These are phyloP conservation scores for Dicranocentrus wangi DNA, from an alignment of 2,888 invertebrate species.

Conservation along the genomic window DNA sequence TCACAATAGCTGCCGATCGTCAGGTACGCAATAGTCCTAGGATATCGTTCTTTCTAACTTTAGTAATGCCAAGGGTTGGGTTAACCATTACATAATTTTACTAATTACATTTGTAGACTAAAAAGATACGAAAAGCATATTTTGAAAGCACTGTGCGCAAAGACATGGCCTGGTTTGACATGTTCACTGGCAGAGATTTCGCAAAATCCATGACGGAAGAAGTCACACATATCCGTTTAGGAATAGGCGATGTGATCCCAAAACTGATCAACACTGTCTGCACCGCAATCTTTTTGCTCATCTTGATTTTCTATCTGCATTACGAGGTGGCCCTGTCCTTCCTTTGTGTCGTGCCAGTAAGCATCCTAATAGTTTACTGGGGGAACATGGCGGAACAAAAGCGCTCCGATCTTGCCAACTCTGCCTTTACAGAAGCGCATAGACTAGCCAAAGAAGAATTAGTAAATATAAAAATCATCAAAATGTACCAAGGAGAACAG, in stretches of 20 bases:
- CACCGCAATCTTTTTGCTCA: slow-evolving; percentile 18
- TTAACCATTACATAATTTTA: neutral
- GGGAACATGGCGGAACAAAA: slow-evolving; percentile 41
- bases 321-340: slow-evolving; percentile 19
- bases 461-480: slow-evolving; percentile 62
- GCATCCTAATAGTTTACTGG: slow-evolving; percentile 14
- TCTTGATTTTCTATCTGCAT: slow-evolving; percentile 20
- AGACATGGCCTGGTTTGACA: slow-evolving; percentile 68
- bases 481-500: slow-evolving; percentile 62
- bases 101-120: slow-evolving; percentile 35
- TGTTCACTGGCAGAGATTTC: slow-evolving; percentile 57
- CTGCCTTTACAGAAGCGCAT: slow-evolving; percentile 25
- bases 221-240: slow-evolving; percentile 58
- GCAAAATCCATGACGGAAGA: slow-evolving; percentile 60
- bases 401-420: slow-evolving; percentile 1
- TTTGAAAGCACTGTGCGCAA: slow-evolving; percentile 61
- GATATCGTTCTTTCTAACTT: neutral
- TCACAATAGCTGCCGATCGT: slow-evolving; percentile 56
- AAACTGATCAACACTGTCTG: slow-evolving; percentile 31
- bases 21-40: neutral
- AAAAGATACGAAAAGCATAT: slow-evolving; percentile 45
- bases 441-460: slow-evolving; percentile 55
- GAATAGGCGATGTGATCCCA: slow-evolving; percentile 64
- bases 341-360: slow-evolving; percentile 42
- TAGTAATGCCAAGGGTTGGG: too few species aligned